These are phyloP conservation scores for Polymixis flavicincta DNA, from an alignment of 2,888 invertebrate species.

Conservation along the genomic window DNA sequence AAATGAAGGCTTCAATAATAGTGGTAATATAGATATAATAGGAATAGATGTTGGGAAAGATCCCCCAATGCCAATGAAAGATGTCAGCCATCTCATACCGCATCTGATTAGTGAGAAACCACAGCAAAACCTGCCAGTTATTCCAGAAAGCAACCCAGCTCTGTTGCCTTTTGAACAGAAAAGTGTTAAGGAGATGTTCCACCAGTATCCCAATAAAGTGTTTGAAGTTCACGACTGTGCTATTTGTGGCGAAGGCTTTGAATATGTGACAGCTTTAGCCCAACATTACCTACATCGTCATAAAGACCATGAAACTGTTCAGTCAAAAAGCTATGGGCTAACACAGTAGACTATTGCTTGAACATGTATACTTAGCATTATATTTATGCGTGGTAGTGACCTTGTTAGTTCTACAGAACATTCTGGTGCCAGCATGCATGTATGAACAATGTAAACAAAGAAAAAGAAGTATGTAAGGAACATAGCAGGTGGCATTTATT, in stretches of 20 bases:
- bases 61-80: constrained; percentile 72
- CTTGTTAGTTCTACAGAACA: background rate
- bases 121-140: constrained; percentile 61
- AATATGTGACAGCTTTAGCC: constrained; percentile 77
- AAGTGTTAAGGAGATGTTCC: constrained; percentile 73
- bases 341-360: constrained; percentile 31
- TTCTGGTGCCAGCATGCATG: background rate
- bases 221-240: constrained; percentile 76
- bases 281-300: constrained; percentile 81
- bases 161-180: constrained; percentile 72
- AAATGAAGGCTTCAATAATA: constrained; percentile 75
- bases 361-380: background rate
- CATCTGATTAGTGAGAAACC: constrained; percentile 75
- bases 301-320: constrained; percentile 74
- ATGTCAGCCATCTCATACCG: constrained; percentile 75
- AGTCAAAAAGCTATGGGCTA: constrained; percentile 57
- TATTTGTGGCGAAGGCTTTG: constrained; percentile 81
- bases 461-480: background rate
- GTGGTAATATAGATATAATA: constrained; percentile 82
- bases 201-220: constrained; percentile 68
- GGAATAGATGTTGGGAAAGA: constrained; percentile 83
- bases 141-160: constrained; percentile 68
- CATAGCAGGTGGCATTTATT: background rate
- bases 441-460: background rate
- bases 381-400: background rate